phyloP scores from a whole-genome alignment of 2,888 invertebrate species.

The Parasteatoda lunata region DNA sequence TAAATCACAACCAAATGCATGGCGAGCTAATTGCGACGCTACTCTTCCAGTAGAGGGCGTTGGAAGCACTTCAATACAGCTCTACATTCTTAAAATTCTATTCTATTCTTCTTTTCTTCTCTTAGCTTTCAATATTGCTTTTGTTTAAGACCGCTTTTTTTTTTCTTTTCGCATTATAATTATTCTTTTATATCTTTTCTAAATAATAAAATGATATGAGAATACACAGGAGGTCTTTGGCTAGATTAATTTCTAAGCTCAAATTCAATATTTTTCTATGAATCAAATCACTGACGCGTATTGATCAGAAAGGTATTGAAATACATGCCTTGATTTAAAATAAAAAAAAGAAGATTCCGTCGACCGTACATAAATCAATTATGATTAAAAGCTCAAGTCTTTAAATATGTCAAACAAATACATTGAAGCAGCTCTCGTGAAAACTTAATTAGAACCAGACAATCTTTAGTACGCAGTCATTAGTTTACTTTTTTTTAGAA shows the following conservation, averaged over 20 bases:
- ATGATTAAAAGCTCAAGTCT: not conserved
- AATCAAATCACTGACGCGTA: slow-evolving; percentile 1
- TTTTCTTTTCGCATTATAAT: not conserved
- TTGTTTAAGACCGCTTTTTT: not conserved
- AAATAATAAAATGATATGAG: not conserved
- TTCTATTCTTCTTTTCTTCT: slow-evolving; percentile 9
- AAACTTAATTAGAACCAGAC: slow-evolving; percentile 5
- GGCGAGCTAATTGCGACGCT: slow-evolving; percentile 47
- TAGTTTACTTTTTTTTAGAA: not conserved
- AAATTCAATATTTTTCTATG: not conserved
- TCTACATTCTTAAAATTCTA: slow-evolving; percentile 30
- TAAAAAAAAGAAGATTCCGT: not conserved
- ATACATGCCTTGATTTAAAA: not conserved
- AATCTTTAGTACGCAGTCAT: not conserved
- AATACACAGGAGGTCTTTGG: not conserved
- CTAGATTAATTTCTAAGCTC: not conserved
- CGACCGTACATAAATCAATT: slow-evolving; percentile 2
- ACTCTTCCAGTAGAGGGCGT: slow-evolving; percentile 42
- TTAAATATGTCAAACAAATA: not conserved
- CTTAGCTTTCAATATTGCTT: not conserved
- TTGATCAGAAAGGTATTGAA: not conserved
- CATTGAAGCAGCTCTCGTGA: not conserved
- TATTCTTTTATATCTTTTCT: not conserved
- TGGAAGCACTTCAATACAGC: slow-evolving; percentile 50
- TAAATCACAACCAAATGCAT: slow-evolving; percentile 45